Evolutionary conservation across 2,888 invertebrate genomes (phyloP), one percentile per base, ranked within the genome.

Genomic region (Galeopsomyia nigrocyanea): DNA sequence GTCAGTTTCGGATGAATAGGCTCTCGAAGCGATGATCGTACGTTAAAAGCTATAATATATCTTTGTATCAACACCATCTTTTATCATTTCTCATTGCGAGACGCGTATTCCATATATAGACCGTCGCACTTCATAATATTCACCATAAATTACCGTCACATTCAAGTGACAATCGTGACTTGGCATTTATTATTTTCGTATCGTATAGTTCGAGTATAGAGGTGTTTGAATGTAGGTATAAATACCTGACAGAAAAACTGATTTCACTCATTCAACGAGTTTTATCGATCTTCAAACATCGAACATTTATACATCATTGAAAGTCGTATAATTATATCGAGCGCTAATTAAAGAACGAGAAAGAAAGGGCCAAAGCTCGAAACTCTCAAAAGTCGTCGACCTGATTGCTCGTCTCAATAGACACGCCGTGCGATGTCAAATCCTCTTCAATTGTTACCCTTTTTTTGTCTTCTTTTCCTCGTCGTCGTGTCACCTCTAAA

Each of bases 391-490:
- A 10, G 53, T 53, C 53, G 53, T 21, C 19, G 17, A 17, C 21
- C 60, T 61, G 58, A 70, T 70, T 70, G 64, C 58, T 64, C 70
- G 70, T 63, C 64, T 70, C 64, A 58, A 51, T 70, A 39, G 63
- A 51, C 21, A 56, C 46, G 39, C 39, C 39, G 26, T n/a, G n/a
- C 26, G 13, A 10, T 39, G 21, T 51, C 58, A 58, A 53, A 46
- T 46, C 51, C 70, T 53, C 47, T 64, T 58, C 64, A 70, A 64
- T 71, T 61, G 53, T 47, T 22, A 53, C 56, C 39, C 1, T 61
- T 19, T 61, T 49, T 5, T n/a, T 14, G 50, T 56, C 26, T 61
- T 46, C 10, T 6, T 47, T n/a, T 56, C 10, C 46, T 53, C 17
- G 0, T 50, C 46, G 2, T 9, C 39, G 47, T 1, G 6, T 22